phyloP scores from a whole-genome alignment of 2,113 vertebrate genomes.

The Podocnemis expansa region DNA sequence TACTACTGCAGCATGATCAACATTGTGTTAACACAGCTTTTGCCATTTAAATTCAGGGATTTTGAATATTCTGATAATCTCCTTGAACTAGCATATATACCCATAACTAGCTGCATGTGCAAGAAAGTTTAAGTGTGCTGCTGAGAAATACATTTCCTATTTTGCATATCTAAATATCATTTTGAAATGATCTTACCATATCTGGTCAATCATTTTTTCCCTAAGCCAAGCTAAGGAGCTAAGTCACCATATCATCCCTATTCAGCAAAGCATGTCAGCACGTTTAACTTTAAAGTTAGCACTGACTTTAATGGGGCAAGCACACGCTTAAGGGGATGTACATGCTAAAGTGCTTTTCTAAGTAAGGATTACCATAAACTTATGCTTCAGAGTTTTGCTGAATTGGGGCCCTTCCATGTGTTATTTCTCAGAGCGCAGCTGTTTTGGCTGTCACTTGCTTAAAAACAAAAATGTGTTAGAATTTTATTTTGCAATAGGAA shows the following conservation, averaged over 20 bases:
- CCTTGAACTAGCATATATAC: neutral
- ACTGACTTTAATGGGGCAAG: neutral
- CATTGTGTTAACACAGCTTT: neutral
- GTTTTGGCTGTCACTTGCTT: neutral
- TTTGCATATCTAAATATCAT: neutral
- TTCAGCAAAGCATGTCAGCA: neutral
- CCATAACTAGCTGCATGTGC: neutral
- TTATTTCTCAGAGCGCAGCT: conserved; percentile 5
- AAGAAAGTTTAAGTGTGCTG: neutral
- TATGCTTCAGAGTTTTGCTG: neutral
- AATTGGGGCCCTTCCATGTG: neutral
- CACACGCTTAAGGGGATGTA: neutral
- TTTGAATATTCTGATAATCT: neutral
- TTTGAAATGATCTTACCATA: neutral
- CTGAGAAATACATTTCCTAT: neutral
- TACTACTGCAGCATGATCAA: neutral
- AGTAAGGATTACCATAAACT: neutral
- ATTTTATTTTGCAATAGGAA: neutral
- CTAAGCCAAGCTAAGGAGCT: neutral
- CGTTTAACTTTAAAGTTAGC: conserved; percentile 9
- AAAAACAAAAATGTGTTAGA: neutral
- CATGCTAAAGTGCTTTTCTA: conserved; percentile 7
- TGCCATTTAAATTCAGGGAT: neutral
- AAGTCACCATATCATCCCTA: neutral
- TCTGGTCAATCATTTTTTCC: conserved; percentile 11